A percentile compares a stretch with the other conserved stretches of the same genome.
phyloP scores from a whole-genome alignment of 2,888 invertebrate species.

The Coleophora flavipennella region DNA sequence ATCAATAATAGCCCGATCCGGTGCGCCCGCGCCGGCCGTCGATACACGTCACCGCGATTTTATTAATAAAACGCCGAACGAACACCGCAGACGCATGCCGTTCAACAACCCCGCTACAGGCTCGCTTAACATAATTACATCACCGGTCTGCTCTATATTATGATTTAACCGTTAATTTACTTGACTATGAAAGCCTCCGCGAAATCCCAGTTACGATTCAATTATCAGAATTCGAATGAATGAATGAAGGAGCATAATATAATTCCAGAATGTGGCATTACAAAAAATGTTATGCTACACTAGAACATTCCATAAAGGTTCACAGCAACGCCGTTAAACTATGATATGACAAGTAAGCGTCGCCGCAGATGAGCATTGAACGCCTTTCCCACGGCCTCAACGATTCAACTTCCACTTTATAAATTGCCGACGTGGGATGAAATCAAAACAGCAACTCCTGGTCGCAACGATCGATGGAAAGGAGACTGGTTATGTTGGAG shows the following conservation, averaged over 20 bases:
- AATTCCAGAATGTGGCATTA: no score
- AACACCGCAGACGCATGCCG: constrained; percentile 37
- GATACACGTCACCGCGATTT: constrained; percentile 63
- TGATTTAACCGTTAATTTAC: not conserved
- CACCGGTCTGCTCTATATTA: constrained; percentile 33
- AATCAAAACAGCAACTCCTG: constrained; percentile 8
- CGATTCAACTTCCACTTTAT: constrained; percentile 28
- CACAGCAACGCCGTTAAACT: constrained; percentile 41
- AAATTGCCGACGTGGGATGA: constrained; percentile 30
- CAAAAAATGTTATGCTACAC: no score
- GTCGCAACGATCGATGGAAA: constrained; percentile 13
- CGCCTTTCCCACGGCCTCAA: constrained; percentile 56
- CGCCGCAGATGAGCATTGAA: constrained; percentile 1
- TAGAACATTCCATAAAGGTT: constrained; percentile 23
- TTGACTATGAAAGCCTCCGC: no score
- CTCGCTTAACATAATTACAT: constrained; percentile 41
- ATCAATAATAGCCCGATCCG: constrained; percentile 60
- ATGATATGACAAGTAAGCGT: constrained; percentile 32
- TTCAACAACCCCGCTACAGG: constrained; percentile 62
- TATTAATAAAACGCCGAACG: constrained; percentile 65
- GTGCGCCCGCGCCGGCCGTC: constrained; percentile 45
- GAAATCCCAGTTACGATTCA: no score
- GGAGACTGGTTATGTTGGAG: constrained; percentile 15
- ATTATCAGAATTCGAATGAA: no score
- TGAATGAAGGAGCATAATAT: not conserved